These are phyloP conservation scores for Erithacus rubecula DNA, from an alignment of 2,797 vertebrate species.

Conservation along the genomic window DNA sequence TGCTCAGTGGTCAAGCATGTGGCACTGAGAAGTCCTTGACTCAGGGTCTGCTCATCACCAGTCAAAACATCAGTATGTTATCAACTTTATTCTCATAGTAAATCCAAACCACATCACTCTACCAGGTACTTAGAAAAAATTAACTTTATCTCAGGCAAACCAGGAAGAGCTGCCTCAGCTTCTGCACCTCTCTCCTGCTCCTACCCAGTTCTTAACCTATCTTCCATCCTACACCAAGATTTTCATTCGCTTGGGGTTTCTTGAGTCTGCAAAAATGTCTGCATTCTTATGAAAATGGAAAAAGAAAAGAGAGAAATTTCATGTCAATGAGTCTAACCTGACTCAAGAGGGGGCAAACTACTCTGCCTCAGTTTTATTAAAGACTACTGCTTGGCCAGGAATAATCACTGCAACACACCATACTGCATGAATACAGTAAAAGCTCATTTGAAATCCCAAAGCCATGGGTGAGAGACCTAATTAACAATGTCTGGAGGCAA, in stretches of 20 bases:
- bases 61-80: background rate
- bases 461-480: background rate
- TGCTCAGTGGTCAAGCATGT: background rate
- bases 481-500: background rate
- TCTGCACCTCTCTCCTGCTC: background rate
- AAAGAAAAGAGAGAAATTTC: background rate
- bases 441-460: background rate
- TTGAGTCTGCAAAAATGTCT: background rate
- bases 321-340: background rate
- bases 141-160: background rate
- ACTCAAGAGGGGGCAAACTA: fast-evolving
- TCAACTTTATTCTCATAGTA: background rate
- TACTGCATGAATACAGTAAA: background rate
- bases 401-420: background rate
- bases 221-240: background rate
- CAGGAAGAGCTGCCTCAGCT: background rate
- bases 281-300: background rate
- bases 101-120: background rate
- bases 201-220: background rate
- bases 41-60: background rate
- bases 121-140: background rate
- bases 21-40: background rate
- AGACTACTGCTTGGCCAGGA: background rate
- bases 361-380: background rate
- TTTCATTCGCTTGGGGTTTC: background rate